These are phyloP conservation scores for Paralichthys olivaceus DNA, from an alignment of 2,113 vertebrate species.

Conservation along the genomic window DNA sequence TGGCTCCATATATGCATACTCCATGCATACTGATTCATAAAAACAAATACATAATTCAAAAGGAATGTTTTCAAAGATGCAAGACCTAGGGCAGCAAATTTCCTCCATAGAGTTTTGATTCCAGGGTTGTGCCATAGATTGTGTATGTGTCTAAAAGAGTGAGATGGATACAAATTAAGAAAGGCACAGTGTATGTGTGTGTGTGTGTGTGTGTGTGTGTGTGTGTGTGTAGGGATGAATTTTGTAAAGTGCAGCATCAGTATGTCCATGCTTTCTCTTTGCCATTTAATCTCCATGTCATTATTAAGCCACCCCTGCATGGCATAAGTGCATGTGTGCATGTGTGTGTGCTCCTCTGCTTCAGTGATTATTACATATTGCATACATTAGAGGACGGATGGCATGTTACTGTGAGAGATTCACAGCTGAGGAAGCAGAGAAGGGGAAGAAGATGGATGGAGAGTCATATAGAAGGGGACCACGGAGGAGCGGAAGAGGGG, in stretches of 20 bases:
- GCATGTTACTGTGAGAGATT: slow-evolving; percentile 17
- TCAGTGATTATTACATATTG: slow-evolving; percentile 37
- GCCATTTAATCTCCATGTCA: slow-evolving; percentile 60
- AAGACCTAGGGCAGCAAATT: slow-evolving; percentile 39
- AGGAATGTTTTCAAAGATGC: slow-evolving; percentile 30
- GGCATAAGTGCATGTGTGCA: background rate
- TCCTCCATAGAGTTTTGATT: slow-evolving; percentile 24
- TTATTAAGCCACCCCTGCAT: slow-evolving; percentile 34
- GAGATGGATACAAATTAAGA: slow-evolving; percentile 16
- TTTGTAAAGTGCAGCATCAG: slow-evolving; percentile 24
- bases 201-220: background rate
- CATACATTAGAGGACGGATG: slow-evolving; percentile 36
- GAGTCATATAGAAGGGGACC: slow-evolving; percentile 5
- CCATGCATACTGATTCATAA: slow-evolving; percentile 29
- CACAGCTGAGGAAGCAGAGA: slow-evolving; percentile 25
- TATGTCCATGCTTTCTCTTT: slow-evolving; percentile 13
- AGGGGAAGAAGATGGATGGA: slow-evolving; percentile 45
- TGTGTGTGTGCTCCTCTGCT: background rate
- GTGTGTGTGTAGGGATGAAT: slow-evolving; percentile 1
- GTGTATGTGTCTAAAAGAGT: slow-evolving; percentile 26
- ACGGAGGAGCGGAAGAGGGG: background rate
- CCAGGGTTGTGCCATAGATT: background rate
- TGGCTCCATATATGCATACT: slow-evolving; percentile 22
- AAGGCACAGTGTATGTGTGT: background rate
- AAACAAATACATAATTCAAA: slow-evolving; percentile 54